Percentiles rank a stretch among this genome's conserved stretches.
These are phyloP conservation scores for Gadus chalcogrammus DNA, from an alignment of 2,113 vertebrate genomes.

Conservation along the genomic window DNA sequence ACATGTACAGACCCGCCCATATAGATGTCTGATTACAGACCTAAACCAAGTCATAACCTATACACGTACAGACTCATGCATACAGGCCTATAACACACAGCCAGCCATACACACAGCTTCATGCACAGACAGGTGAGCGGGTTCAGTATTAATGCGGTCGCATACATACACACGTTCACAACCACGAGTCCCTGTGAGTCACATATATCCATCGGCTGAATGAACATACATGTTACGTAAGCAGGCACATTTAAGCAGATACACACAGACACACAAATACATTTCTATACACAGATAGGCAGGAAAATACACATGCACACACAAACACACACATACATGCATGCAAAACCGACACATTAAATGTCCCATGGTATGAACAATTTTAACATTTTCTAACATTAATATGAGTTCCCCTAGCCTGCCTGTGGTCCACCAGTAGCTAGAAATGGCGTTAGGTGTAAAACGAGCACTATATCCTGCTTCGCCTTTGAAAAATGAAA, in stretches of 20 bases:
- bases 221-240: neutral
- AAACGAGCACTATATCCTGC: too few relatives aligned
- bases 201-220: neutral
- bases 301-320: neutral
- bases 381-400: too few relatives aligned
- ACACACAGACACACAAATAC: neutral
- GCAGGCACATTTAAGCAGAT: too few relatives aligned
- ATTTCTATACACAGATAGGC: neutral
- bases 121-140: neutral
- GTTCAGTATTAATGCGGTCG: too few relatives aligned
- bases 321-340: neutral
- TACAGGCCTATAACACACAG: neutral
- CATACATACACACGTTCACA: neutral
- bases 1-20: neutral
- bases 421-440: too few relatives aligned
- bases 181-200: neutral
- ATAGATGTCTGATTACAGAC: neutral
- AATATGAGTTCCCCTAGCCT: too few relatives aligned
- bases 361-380: too few relatives aligned
- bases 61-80: neutral
- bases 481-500: too few relatives aligned
- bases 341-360: neutral
- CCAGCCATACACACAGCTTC: neutral
- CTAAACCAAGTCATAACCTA: neutral
- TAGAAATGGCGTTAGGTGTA: too few relatives aligned